phyloP scores from a whole-genome alignment of 2,797 vertebrate species.

The Oryzias sinensis region DNA sequence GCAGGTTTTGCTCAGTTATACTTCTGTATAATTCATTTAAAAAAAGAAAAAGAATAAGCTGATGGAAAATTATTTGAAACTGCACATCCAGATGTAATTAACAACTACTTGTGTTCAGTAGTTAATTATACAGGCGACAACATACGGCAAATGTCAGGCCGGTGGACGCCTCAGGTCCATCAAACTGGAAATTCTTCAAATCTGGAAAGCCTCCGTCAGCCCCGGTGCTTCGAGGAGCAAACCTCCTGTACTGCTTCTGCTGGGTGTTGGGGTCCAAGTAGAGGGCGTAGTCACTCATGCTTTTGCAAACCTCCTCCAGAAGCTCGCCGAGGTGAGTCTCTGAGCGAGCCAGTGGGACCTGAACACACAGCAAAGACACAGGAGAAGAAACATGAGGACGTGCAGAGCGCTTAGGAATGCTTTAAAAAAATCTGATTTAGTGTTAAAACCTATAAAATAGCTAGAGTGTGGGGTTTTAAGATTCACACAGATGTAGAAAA shows the following conservation, averaged over 20 bases:
- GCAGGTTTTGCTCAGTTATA: too few relatives aligned
- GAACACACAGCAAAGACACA: neutral
- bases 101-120: too few relatives aligned
- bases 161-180: conserved; percentile 74
- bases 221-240: conserved; percentile 72
- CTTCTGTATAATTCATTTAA: too few relatives aligned
- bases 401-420: too few relatives aligned
- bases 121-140: conserved; percentile 6
- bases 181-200: conserved; percentile 79
- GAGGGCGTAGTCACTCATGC: conserved; percentile 82
- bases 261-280: conserved; percentile 74
- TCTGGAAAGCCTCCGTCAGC: conserved; percentile 59
- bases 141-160: conserved; percentile 84
- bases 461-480: too few relatives aligned
- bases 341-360: conserved; percentile 81
- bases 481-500: too few relatives aligned
- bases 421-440: too few relatives aligned
- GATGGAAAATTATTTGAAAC: too few relatives aligned
- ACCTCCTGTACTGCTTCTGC: conserved; percentile 74
- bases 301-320: conserved; percentile 78
- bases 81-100: too few relatives aligned
- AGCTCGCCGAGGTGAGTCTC: conserved; percentile 81
- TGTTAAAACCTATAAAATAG: too few relatives aligned
- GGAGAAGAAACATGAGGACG: neutral
- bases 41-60: too few relatives aligned